Conservation (phyloP, 2,888 invertebrate genomes). For the Synergus gifuensis region DNA sequence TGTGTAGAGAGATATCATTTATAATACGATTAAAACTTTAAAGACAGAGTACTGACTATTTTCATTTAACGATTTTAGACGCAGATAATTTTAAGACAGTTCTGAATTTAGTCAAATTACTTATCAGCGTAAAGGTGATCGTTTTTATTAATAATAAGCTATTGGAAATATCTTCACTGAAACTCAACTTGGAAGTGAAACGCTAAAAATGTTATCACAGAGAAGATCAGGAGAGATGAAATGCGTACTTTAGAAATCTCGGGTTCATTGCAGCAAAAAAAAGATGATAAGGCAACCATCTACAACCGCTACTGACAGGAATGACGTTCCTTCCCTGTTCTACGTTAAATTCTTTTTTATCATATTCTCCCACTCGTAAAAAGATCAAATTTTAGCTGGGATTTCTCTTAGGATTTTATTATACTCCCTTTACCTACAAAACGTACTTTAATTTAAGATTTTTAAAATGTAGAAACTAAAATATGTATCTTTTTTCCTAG, state of each 20-base stretch:
- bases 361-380: neutral
- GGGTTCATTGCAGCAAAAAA: constrained; percentile 7
- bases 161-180: neutral
- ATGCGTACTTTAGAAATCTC: constrained; percentile 19
- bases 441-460: neutral
- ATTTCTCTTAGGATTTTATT: neutral
- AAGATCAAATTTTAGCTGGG: neutral
- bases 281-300: constrained; percentile 1
- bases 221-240: constrained; percentile 24
- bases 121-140: neutral
- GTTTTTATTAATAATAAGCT: neutral
- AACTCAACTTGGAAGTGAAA: neutral
- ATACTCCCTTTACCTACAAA: neutral
- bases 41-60: neutral
- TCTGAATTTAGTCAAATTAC: neutral
- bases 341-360: constrained; percentile 15
- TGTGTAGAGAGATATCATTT: neutral
- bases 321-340: constrained; percentile 8
- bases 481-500: neutral
- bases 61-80: neutral
- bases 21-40: neutral
- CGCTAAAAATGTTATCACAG: constrained; percentile 7
- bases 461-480: neutral
- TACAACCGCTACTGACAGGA: constrained; percentile 16
- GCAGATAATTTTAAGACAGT: neutral